phyloP scores from a whole-genome alignment of 2,888 invertebrate genomes.

The Melipona bicolor region DNA sequence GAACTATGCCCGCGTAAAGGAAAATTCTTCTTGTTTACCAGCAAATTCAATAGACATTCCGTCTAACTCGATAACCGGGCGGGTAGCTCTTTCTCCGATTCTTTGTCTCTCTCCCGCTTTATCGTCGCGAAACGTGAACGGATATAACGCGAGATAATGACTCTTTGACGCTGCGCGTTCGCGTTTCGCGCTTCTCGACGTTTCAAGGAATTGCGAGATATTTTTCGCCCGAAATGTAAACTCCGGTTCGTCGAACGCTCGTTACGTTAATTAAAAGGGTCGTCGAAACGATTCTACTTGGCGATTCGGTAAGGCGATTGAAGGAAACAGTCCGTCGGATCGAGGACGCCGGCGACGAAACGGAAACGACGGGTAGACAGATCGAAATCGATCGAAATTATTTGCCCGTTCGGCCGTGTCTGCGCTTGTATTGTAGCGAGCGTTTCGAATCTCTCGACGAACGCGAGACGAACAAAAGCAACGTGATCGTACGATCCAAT shows the following conservation, averaged over 20 bases:
- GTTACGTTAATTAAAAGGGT: not conserved
- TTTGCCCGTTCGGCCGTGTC: not conserved
- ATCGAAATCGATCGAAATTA: constrained; percentile 1
- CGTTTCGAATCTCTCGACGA: not conserved
- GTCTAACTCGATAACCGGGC: constrained; percentile 8
- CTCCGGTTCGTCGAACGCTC: not conserved
- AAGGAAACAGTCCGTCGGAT: not conserved
- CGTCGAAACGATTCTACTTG: not conserved
- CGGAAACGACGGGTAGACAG: no score
- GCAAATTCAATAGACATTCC: constrained; percentile 16
- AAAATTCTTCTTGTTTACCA: constrained; percentile 31
- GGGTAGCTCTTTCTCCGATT: not conserved
- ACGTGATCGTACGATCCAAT: constrained; percentile 9
- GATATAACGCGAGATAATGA: not conserved
- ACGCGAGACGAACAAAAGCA: not conserved
- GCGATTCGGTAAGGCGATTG: not conserved
- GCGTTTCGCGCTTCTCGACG: not conserved
- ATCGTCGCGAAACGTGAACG: no score
- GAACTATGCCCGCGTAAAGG: constrained; percentile 7
- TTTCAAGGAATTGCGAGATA: not conserved
- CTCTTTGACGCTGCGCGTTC: not conserved
- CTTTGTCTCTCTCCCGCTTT: not conserved
- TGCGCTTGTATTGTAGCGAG: not conserved
- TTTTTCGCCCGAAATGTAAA: not conserved
- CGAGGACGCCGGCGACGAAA: not conserved